phyloP scores from a whole-genome alignment of 1,140 invertebrate genomes.

The Nasonia giraulti region DNA sequence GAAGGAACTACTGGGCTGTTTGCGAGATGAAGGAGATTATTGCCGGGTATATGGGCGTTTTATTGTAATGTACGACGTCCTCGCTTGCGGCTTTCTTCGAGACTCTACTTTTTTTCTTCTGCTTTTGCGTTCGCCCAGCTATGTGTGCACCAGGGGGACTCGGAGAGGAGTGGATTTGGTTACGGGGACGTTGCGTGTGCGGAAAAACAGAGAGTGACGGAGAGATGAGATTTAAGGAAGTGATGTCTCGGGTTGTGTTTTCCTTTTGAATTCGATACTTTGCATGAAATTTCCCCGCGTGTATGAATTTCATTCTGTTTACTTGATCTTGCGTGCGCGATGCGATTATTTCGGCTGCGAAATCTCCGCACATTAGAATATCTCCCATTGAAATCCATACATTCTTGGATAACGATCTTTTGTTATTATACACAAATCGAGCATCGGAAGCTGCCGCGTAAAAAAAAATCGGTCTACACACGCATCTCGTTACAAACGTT shows the following conservation, averaged over 20 bases:
- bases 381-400: background rate
- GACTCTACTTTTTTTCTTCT: background rate
- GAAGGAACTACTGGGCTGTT: conserved; percentile 22
- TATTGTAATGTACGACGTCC: background rate
- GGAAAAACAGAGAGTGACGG: background rate
- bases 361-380: background rate
- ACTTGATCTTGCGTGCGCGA: background rate
- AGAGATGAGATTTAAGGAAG: background rate
- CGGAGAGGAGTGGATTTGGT: background rate
- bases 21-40: conserved; percentile 20
- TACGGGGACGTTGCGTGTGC: background rate
- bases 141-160: too few species aligned
- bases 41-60: background rate
- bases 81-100: conserved; percentile 11
- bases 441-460: too few species aligned
- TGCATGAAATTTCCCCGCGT: background rate
- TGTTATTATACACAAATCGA: too few species aligned
- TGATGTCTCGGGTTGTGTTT: background rate
- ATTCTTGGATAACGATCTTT: too few species aligned
- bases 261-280: background rate
- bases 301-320: conserved; percentile 4
- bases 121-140: background rate
- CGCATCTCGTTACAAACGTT: too few species aligned
- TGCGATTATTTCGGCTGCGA: background rate
- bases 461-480: too few species aligned